Conservation (phyloP, 1,140 invertebrate species). For the Drusus annulatus region DNA sequence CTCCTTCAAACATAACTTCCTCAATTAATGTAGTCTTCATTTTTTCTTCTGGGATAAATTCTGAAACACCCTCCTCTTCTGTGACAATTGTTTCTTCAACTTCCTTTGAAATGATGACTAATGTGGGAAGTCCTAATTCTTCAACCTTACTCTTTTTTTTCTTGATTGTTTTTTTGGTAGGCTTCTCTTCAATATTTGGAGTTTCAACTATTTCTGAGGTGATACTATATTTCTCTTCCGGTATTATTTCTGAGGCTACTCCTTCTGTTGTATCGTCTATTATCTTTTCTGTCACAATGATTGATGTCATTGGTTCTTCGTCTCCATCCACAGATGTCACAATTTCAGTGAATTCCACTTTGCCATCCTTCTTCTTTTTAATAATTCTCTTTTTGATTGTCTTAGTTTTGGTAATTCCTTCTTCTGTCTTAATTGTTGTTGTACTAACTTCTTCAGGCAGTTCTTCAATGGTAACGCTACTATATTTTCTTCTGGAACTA, state of each 20-base stretch:
- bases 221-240: too few species aligned
- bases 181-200: not conserved
- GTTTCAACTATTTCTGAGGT: too few species aligned
- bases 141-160: slow-evolving; percentile 62
- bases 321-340: slow-evolving; percentile 56
- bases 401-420: slow-evolving; percentile 64
- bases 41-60: not conserved
- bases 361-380: slow-evolving; percentile 62
- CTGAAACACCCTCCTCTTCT: not conserved
- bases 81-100: slow-evolving; percentile 57
- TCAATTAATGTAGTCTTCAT: not conserved
- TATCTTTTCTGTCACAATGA: slow-evolving; percentile 45
- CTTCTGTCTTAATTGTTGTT: slow-evolving; percentile 62
- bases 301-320: slow-evolving; percentile 60
- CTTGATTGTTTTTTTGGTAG: slow-evolving; percentile 54
- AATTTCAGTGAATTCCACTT: slow-evolving; percentile 61
- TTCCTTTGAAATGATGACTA: slow-evolving; percentile 64
- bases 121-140: slow-evolving; percentile 60
- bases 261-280: too few species aligned
- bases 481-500: not conserved
- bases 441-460: slow-evolving; percentile 66
- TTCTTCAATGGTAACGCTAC: slow-evolving; percentile 52
- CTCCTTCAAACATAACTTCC: not conserved
- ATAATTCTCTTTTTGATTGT: slow-evolving; percentile 61
- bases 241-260: too few species aligned